Percentiles rank a stretch among this genome's conserved stretches.
phyloP scores from a whole-genome alignment of 1,140 invertebrate genomes.

The Eriosoma lanigerum region DNA sequence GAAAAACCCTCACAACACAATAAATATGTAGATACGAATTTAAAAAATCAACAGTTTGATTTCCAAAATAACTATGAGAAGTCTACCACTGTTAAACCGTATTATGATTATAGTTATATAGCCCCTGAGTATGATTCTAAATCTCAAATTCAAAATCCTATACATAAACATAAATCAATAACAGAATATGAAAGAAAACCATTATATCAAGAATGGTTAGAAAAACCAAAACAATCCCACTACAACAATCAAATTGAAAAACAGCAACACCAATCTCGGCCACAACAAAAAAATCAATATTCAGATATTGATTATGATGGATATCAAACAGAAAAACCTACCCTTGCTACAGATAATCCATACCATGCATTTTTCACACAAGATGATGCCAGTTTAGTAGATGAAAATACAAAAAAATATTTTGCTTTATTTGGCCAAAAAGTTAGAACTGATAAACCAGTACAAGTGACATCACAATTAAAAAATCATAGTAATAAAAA shows the following conservation, averaged over 20 bases:
- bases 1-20: conserved; percentile 44
- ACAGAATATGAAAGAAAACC: conserved; percentile 14
- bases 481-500: conserved; percentile 32
- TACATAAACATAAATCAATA: conserved; percentile 3
- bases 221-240: conserved; percentile 17
- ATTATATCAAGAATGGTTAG: conserved; percentile 1
- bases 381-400: conserved; percentile 70
- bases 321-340: conserved; percentile 41
- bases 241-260: conserved; percentile 9
- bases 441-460: conserved; percentile 58
- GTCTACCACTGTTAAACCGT: conserved; percentile 53
- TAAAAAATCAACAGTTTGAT: conserved; percentile 31
- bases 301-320: conserved; percentile 26
- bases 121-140: conserved; percentile 54
- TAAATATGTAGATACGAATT: conserved; percentile 7
- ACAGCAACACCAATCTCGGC: neutral
- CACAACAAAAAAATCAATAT: conserved; percentile 35
- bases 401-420: conserved; percentile 75
- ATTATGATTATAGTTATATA: conserved; percentile 56
- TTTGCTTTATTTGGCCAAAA: conserved; percentile 76
- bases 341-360: conserved; percentile 60
- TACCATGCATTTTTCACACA: conserved; percentile 71
- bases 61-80: conserved; percentile 38
- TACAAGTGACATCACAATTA: neutral
- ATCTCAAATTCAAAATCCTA: conserved; percentile 41